A percentile compares a stretch with the other conserved stretches of the same genome.
phyloP scores from a whole-genome alignment of 2,888 invertebrate genomes.

The Calameuta filiformis region DNA sequence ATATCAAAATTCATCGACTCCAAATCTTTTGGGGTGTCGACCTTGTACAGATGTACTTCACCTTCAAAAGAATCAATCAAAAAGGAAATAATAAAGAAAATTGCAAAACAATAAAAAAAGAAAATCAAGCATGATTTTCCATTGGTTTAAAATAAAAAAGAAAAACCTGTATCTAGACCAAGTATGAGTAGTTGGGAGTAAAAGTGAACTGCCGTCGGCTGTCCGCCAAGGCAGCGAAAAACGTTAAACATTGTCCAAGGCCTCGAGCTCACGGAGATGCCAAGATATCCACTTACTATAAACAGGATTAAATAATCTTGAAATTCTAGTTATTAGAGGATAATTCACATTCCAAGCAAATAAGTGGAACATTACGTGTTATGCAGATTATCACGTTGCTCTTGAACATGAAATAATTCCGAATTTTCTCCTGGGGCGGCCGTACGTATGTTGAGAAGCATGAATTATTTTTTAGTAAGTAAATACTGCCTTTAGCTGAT shows the following conservation, averaged over 20 bases:
- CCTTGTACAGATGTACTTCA: constrained; percentile 40
- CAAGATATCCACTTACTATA: constrained; percentile 46
- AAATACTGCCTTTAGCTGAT: not conserved
- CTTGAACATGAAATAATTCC: not conserved
- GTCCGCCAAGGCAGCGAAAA: constrained; percentile 34
- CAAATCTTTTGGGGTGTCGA: constrained; percentile 33
- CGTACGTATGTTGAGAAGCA: not conserved
- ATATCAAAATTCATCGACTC: constrained; percentile 38
- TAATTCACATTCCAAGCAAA: not conserved
- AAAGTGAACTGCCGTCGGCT: constrained; percentile 42
- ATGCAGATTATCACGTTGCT: constrained; percentile 26
- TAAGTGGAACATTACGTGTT: constrained; percentile 37
- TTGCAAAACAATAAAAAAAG: not conserved
- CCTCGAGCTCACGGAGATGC: constrained; percentile 39
- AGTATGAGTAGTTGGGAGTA: constrained; percentile 42
- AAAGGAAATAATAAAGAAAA: constrained; percentile 12
- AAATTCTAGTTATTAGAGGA: not conserved
- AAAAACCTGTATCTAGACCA: constrained; percentile 48
- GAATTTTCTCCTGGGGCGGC: not conserved
- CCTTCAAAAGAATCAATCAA: constrained; percentile 33
- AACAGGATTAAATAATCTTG: constrained; percentile 1
- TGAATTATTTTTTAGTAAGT: not conserved
- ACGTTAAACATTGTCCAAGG: constrained; percentile 45
- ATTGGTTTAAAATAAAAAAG: not conserved
- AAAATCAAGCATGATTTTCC: not conserved